phyloP scores from a whole-genome alignment of 1,140 invertebrate genomes.

The Neomicropteryx cornuta region DNA sequence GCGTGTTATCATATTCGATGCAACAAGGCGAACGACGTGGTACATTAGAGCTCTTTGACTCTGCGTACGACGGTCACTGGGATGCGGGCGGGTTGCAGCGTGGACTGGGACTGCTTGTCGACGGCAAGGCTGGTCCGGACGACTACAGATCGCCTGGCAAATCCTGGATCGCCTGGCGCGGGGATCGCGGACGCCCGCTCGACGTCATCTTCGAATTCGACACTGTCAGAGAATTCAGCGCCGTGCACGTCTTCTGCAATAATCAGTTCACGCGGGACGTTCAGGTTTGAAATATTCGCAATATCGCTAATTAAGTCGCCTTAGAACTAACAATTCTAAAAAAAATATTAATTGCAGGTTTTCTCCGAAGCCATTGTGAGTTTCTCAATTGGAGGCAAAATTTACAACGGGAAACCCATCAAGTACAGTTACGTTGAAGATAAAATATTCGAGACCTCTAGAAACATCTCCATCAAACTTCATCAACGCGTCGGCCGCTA shows the following conservation, averaged over 20 bases:
- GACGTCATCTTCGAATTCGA: slow-evolving; percentile 84
- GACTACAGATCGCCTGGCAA: slow-evolving; percentile 56
- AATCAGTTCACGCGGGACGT: slow-evolving; percentile 73
- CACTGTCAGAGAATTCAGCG: slow-evolving; percentile 73
- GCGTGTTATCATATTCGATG: slow-evolving; percentile 71
- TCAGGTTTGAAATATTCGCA: slow-evolving; percentile 54
- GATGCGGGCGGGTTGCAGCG: slow-evolving; percentile 56
- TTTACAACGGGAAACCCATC: slow-evolving; percentile 63
- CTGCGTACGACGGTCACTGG: slow-evolving; percentile 85
- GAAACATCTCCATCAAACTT: slow-evolving; percentile 75
- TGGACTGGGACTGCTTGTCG: slow-evolving; percentile 86
- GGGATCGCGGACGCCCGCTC: slow-evolving; percentile 57
- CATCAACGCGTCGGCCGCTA: slow-evolving; percentile 73
- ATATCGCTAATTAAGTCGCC: too few relatives aligned
- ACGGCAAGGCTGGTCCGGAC: slow-evolving; percentile 48
- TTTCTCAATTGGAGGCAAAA: slow-evolving; percentile 73
- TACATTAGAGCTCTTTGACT: slow-evolving; percentile 77
- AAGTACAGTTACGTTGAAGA: slow-evolving; percentile 68
- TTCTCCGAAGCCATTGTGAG: slow-evolving; percentile 67
- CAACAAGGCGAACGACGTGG: slow-evolving; percentile 75
- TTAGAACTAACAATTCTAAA: neutral
- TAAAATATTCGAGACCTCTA: slow-evolving; percentile 67
- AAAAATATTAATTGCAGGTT: slow-evolving; percentile 38
- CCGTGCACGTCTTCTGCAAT: slow-evolving; percentile 71
- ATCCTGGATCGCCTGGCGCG: slow-evolving; percentile 90